Base-by-base conservation (phyloP, 2,797 vertebrate species). In the Todus mexicanus region DNA sequence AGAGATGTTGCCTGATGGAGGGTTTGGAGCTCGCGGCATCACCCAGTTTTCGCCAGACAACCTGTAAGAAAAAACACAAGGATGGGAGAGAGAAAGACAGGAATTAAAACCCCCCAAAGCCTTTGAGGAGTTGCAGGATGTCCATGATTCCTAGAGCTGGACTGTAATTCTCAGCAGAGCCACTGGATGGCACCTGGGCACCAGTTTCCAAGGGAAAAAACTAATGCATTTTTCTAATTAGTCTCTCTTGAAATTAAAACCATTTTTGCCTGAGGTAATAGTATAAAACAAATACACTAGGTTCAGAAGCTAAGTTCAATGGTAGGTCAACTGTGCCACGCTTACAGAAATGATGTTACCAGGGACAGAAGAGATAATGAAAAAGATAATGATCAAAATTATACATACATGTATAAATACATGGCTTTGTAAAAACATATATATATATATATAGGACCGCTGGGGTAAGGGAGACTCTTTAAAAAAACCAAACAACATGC, bases 21-120 rank as follows among this genome's bases (percentile, higher is more conserved):
- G 99, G 98, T 97, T 99, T 99, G 95, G 99, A 98, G 96, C 99
- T 99, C 0, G 99, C 98, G 4, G 99, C 99, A 37, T 99, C 99
- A 9, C 99, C 99, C 95, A 99, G 98, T 94, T 99, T 99, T 89
- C 99, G 97, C 99, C 99, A 99, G 97, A 99, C 99, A 97, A 99
- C 99, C 99, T 99, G 97, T 45, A 56, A 73, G 69, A 73, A 79
- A 91, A 76, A 50, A 73, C 4, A 79, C 76, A 40, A 27, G 5
- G 37, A 43, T 27, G 17, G 11, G 14, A 12, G 14, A 57, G 20
- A 85, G 31, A 94, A 90, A 63, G 7, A 20, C 12, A 38, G 12
- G 31, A 38, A 65, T 68, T 79, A 15, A 16, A 42, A 21, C 26
- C 12, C 48, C 10, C 0, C 31, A 45, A 81, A 88, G 22, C 48